Percentiles rank a stretch among this genome's conserved stretches.
Evolutionary conservation across 2,888 invertebrate genomes (phyloP).

Genomic region (Linnaemya vulpina): DNA sequence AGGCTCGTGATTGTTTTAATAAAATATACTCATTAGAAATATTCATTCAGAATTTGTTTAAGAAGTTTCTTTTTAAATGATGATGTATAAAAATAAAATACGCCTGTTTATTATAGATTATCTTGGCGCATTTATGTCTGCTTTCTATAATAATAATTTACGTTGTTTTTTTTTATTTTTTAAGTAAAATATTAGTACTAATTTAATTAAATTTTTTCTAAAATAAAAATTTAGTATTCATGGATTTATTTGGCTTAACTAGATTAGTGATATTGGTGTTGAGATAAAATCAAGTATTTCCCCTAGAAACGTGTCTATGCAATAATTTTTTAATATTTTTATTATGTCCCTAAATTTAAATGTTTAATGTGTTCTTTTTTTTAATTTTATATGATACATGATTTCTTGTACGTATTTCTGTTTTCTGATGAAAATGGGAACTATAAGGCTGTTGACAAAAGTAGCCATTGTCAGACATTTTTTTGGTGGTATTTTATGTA

Average conservation of each 20-base stretch:
- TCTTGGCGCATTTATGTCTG: slow-evolving; percentile 9
- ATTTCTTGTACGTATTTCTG: neutral
- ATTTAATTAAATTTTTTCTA: neutral
- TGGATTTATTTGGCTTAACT: neutral
- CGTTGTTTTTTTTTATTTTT: neutral
- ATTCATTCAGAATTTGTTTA: slow-evolving; percentile 23
- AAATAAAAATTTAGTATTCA: neutral
- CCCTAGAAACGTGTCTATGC: neutral
- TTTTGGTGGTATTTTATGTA: neutral
- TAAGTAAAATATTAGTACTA: neutral
- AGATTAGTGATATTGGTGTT: neutral
- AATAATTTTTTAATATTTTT: too few relatives aligned
- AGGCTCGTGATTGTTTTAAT: slow-evolving; percentile 8
- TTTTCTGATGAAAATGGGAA: neutral
- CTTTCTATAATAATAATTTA: neutral
- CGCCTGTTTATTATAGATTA: neutral
- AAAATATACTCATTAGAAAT: slow-evolving; percentile 19
- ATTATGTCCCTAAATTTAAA: slow-evolving; percentile 22
- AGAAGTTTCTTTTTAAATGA: slow-evolving; percentile 4
- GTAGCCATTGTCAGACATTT: neutral
- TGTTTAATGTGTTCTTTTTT: neutral
- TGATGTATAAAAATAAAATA: neutral
- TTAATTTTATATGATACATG: neutral
- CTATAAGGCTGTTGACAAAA: neutral
- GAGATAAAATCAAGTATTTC: neutral